phyloP scores from a whole-genome alignment of 2,888 invertebrate species.

The Amiota mariae region DNA sequence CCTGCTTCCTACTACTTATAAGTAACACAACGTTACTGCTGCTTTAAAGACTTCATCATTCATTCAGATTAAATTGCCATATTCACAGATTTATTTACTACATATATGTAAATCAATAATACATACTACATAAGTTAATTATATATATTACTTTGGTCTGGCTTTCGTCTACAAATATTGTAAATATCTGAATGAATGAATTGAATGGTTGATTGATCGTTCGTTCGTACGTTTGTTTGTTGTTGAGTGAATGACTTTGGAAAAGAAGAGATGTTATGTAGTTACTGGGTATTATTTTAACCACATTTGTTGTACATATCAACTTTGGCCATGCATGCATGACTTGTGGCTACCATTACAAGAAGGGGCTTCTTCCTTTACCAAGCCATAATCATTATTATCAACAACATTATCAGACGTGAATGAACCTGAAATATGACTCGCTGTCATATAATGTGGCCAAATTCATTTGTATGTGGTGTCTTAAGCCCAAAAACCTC shows the following conservation, averaged over 20 bases:
- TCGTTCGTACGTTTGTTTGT: too few relatives aligned
- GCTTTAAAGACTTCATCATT: neutral
- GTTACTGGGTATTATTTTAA: neutral
- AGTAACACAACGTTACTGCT: neutral
- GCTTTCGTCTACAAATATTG: too few relatives aligned
- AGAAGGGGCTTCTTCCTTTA: constrained; percentile 4
- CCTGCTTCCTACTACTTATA: constrained; percentile 11
- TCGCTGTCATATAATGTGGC: constrained; percentile 29
- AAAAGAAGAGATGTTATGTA: too few relatives aligned
- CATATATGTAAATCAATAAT: too few relatives aligned
- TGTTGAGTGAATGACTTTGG: too few relatives aligned
- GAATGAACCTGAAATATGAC: constrained; percentile 39
- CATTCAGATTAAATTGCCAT: too few relatives aligned
- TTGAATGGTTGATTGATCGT: too few relatives aligned
- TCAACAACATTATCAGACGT: neutral
- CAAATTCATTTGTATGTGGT: neutral
- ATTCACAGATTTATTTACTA: too few relatives aligned
- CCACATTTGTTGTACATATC: constrained; percentile 2
- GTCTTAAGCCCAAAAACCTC: neutral
- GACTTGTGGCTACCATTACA: constrained; percentile 30
- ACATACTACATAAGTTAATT: too few relatives aligned
- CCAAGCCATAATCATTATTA: neutral
- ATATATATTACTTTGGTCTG: too few relatives aligned
- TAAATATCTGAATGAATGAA: too few relatives aligned
- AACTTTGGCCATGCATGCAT: constrained; percentile 33